Conservation (phyloP, 2,113 vertebrate species). For the Carettochelys insculpta region DNA sequence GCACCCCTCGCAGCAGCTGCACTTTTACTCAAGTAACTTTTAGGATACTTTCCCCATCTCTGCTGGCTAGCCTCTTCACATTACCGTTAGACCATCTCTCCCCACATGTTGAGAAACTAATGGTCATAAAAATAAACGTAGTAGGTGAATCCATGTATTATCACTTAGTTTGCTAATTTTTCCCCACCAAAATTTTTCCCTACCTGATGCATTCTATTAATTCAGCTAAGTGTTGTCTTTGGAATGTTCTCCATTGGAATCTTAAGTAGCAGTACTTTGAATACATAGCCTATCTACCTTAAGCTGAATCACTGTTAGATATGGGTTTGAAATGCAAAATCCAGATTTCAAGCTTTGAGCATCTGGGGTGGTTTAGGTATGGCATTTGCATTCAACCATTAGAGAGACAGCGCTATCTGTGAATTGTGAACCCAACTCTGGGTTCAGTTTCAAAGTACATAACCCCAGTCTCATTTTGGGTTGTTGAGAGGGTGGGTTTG, state of each 20-base stretch:
- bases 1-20: too few relatives aligned
- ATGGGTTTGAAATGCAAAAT: background rate
- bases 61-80: background rate
- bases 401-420: background rate
- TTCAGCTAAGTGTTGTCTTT: background rate
- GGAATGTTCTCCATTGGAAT: background rate
- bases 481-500: background rate
- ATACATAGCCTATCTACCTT: background rate
- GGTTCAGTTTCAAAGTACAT: background rate
- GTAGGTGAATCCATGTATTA: background rate
- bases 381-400: background rate
- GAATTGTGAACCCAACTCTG: background rate
- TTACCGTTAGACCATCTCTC: background rate
- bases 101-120: background rate
- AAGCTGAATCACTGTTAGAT: background rate
- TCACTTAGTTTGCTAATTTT: background rate
- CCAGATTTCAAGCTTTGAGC: background rate
- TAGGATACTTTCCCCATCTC: too few relatives aligned
- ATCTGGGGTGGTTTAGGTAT: background rate
- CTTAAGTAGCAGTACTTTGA: background rate
- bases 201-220: background rate
- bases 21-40: too few relatives aligned
- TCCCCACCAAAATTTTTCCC: background rate
- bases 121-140: background rate
- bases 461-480: background rate